Evolutionary conservation across 2,113 vertebrate species (phyloP), one percentile per base, ranked within the genome.

Genomic region (Numenius arquata): DNA sequence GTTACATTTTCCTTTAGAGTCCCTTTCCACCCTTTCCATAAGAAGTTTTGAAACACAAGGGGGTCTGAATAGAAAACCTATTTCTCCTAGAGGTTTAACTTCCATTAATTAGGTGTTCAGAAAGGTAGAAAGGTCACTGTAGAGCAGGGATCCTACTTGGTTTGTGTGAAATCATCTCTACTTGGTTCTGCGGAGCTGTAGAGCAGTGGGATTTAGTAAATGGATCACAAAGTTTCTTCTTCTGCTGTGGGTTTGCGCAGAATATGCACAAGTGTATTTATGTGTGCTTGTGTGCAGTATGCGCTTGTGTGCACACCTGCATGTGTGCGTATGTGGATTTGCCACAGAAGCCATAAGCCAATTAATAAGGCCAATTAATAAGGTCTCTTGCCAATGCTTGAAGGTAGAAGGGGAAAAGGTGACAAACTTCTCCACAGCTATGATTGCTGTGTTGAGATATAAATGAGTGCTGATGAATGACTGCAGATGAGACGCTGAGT

Each of bases 391-490:
- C 59, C 74, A 71, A 73, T 41, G 47, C 62, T 85, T 61, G 85
- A 81, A 82, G 78, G 63, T 90, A 89, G 65, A 74, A 81, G 75
- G 81, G 78, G 20, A 66, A 86, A 82, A 93, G 86, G 83, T 6
- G 58, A 67, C 78, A 63, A 56, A 77, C 43, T 62, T 97, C 88
- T 93, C 93, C 78, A 38, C 87, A 87, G 71, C 55, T 92, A 12
- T 90, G 95, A 88, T 82, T 91, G 45, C 67, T 90, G 18, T 92
- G 95, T 96, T 92, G 90, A 75, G 95, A 62, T 96, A 71, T n/a
- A 85, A 92, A 88, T 41, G 88, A 95, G 83, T 34, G 29, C 68
- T 94, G 94, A 91, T 86, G 89, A 94, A 76, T 52, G 90, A 62
- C 74, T 71, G 50, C 55, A 82, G 89, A 83, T 76, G 77, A 94